A percentile compares a stretch with the other conserved stretches of the same genome.
phyloP scores from a whole-genome alignment of 1,140 invertebrate species.

The Phthorimaea operculella region DNA sequence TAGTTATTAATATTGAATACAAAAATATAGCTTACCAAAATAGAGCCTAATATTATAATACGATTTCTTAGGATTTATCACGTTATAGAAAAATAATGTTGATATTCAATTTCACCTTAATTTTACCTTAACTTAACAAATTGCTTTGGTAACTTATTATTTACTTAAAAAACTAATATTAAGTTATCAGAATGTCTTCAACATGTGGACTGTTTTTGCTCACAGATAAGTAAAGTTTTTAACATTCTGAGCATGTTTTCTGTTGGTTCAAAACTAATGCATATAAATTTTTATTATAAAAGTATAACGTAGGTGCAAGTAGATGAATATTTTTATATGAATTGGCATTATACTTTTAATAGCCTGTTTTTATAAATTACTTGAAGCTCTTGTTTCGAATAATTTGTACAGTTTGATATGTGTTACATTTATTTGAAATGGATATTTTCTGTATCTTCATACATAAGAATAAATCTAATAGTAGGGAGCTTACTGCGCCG shows the following conservation, averaged over 20 bases:
- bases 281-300: too few relatives aligned
- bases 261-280: too few relatives aligned
- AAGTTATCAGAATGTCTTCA: conserved; percentile 12
- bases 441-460: too few relatives aligned
- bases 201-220: background rate
- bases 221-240: background rate
- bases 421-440: conserved; percentile 11
- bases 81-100: conserved; percentile 13
- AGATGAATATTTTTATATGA: too few relatives aligned
- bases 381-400: conserved; percentile 30
- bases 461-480: too few relatives aligned
- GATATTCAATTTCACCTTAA: conserved; percentile 11
- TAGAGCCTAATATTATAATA: conserved; percentile 11
- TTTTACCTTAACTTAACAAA: conserved; percentile 31
- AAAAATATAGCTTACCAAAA: conserved; percentile 28
- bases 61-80: conserved; percentile 6
- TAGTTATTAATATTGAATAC: conserved; percentile 55
- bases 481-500: too few relatives aligned
- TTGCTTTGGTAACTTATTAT: conserved; percentile 64
- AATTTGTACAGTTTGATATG: conserved; percentile 45
- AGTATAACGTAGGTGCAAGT: too few relatives aligned
- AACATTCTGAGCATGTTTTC: too few relatives aligned
- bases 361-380: conserved; percentile 6
- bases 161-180: conserved; percentile 27
- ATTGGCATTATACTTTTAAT: background rate